Evolutionary conservation across 2,888 invertebrate species (phyloP), one percentile per base, ranked within the genome.

Genomic region (Drosophila fulvimacula): DNA sequence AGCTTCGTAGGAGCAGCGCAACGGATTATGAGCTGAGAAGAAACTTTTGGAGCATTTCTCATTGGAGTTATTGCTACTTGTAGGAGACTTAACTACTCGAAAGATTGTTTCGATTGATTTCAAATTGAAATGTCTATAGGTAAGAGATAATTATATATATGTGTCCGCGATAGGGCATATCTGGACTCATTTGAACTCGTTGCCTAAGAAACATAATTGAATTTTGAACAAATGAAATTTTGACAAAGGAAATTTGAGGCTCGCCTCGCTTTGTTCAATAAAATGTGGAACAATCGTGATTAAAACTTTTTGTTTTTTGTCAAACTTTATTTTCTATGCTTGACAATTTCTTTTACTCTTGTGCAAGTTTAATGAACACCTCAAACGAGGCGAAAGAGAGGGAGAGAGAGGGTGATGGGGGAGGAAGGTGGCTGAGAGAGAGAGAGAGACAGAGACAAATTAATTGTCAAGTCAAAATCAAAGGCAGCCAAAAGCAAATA

Each of bases 381-480:
- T 52, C 27, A 34, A 11, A 17, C 7, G 15, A 38, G 15, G 27
- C 27, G 27, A 30, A 30, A 2, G 0, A 9, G 44, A 27, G 46
- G 15, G n/a, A 19, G 48, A 10, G 19, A 13, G 19, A 19, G 30
- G 17, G 30, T 27, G 21, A 64, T 24, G 24, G 24, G 24, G 24
- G n/a, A n/a, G n/a, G n/a, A n/a, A n/a, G n/a, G n/a, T n/a, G n/a
- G n/a, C n/a, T n/a, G n/a, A n/a, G n/a, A n/a, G 44, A 24, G 27
- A 27, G 19, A 19, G 24, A 51, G 21, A 38, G 13, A 56, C 39
- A 38, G 19, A 13, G 11, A 42, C 59, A 70, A 77, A 81, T 78
- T 66, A 81, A 81, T 73, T 79, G 57, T 30, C 36, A 64, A 65
- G 39, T 52, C 41, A 66, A 66, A 66, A 65, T 60, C 56, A 46